Base-by-base conservation (phyloP, 2,888 invertebrate species). In the Drosophila pseudotakahashii region DNA sequence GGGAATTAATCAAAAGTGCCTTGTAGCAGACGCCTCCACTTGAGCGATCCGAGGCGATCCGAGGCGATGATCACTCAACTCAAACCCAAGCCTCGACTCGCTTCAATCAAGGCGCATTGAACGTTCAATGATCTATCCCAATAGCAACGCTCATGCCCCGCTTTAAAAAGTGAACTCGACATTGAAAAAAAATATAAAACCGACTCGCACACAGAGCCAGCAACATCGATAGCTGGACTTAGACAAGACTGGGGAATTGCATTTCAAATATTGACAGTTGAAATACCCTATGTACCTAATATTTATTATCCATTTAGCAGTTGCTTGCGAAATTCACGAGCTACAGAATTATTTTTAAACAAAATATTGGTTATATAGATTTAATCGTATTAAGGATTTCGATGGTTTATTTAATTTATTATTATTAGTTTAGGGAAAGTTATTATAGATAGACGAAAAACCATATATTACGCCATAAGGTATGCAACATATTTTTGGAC, bases 131-230 rank as follows among this genome's bases (percentile, higher is more conserved):
- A 85, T 85, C 84, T 81, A 75, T 79, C 71, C 79, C 82, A 79
- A 81, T 66, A 73, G 73, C 64, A 41, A 63, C 76, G 72, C 64
- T 68, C 70, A 75, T 78, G 77, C 72, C 58, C 78, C 68, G 82
- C 69, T 82, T 81, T 85, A 69, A 85, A 85, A 85, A 85, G 88
- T 79, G 84, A 85, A 80, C 85, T 85, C 84, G 84, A 85, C 84
- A 85, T 85, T 85, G 84, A 85, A 81, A 79, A 81, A 73, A 63
- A 72, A 68, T 58, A 76, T 72, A 61, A 42, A 52, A 37, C 47
- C 48, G n/a, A 58, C 37, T 32, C 26, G 59, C 42, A 42, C 16
- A 58, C 26, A 14, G 26, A n/a, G 48, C 48, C 7, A n/a, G 39
- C 42, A 34, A 52, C 44, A 68, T 36, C 26, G 53, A 42, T 58